phyloP scores from a whole-genome alignment of 2,797 vertebrate species.

The Melanotaenia maccullochi region DNA sequence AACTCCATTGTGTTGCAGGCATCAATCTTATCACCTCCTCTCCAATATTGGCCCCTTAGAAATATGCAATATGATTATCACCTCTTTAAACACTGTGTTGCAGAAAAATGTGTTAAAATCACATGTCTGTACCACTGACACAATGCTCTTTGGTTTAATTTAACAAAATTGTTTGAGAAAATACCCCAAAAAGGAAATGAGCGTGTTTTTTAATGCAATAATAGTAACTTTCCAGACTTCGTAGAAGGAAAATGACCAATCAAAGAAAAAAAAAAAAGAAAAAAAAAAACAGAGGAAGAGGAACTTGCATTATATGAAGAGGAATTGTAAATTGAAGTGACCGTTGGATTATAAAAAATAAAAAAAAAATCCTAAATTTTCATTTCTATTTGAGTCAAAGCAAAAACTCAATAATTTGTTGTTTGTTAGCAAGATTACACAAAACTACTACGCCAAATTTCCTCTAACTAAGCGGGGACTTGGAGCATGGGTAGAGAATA shows the following conservation, averaged over 20 bases:
- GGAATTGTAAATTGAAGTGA: background rate
- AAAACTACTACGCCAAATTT: background rate
- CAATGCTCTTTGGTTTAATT: background rate
- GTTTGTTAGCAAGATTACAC: background rate
- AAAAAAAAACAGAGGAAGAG: background rate
- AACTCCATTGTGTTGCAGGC: background rate
- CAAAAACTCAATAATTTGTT: background rate
- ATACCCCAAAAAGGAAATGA: no score
- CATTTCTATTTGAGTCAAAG: background rate
- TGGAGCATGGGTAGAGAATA: no score
- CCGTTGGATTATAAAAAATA: background rate
- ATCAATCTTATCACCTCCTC: background rate
- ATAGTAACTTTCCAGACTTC: background rate
- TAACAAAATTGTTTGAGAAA: no score
- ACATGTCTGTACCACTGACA: background rate
- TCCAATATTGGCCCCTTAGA: background rate
- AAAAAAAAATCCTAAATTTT: background rate
- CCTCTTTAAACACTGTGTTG: slow-evolving; percentile 14
- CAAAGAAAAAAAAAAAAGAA: background rate
- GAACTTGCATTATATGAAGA: background rate
- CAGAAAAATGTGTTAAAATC: slow-evolving; percentile 12
- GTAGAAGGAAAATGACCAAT: background rate
- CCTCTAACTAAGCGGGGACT: background rate
- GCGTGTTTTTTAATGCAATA: background rate
- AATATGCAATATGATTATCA: slow-evolving; percentile 7